Conservation (phyloP, 1,140 invertebrate genomes). For the Camponotus floridanus region DNA sequence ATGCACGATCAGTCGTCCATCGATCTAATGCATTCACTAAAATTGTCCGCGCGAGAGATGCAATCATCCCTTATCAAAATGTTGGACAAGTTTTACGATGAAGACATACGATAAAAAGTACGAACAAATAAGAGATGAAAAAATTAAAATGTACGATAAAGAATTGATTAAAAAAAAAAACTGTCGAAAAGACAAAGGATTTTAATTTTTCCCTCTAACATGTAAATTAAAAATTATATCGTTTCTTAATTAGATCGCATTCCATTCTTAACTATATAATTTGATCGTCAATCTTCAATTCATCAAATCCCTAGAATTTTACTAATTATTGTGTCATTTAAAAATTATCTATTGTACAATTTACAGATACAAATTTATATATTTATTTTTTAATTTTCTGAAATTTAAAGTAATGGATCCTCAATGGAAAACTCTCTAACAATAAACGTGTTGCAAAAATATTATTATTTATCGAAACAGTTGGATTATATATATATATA, state of each 20-base stretch:
- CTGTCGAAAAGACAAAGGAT: not conserved
- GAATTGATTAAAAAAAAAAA: not conserved
- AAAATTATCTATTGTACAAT: not conserved
- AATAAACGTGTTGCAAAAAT: not conserved
- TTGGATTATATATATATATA: not conserved
- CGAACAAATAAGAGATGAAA: not conserved
- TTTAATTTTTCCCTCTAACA: not conserved
- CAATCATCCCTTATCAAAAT: not conserved
- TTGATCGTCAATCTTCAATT: no score
- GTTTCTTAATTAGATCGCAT: not conserved
- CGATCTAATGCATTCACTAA: slow-evolving; percentile 28
- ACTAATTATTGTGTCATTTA: not conserved
- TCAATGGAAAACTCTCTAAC: no score
- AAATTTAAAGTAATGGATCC: not conserved
- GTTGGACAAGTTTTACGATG: not conserved
- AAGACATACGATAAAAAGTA: not conserved
- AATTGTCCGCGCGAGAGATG: not conserved
- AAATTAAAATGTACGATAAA: not conserved
- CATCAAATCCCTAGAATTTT: no score
- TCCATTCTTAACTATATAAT: no score
- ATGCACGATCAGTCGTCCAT: slow-evolving; percentile 29
- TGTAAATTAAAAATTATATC: not conserved
- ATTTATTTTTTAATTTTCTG: not conserved
- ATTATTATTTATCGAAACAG: not conserved
- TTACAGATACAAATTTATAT: not conserved